Evolutionary conservation across 2,888 invertebrate genomes (phyloP).

Genomic region (Amphimallon solstitiale): DNA sequence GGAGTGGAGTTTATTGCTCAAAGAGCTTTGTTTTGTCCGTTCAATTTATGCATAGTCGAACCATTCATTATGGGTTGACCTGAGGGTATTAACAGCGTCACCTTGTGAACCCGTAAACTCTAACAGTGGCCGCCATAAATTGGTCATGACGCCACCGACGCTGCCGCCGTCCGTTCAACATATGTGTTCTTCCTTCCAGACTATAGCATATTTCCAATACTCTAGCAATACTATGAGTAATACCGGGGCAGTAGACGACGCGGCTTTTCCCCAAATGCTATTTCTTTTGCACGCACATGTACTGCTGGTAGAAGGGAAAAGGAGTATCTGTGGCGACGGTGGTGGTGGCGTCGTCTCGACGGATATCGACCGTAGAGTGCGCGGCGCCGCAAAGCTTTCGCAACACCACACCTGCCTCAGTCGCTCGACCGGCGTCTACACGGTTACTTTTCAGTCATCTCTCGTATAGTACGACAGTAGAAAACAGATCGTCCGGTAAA

Average conservation of each 20-base stretch:
- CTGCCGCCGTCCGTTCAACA: slow-evolving; percentile 8
- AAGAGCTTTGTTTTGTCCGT: no score
- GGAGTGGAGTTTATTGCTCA: no score
- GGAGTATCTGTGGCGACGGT: slow-evolving; percentile 40
- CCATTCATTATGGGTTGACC: no score
- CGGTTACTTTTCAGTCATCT: slow-evolving; percentile 20
- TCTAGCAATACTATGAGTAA: slow-evolving; percentile 32
- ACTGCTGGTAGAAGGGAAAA: slow-evolving; percentile 35
- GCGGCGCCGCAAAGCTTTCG: slow-evolving; percentile 59
- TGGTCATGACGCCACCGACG: slow-evolving; percentile 21
- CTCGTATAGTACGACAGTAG: slow-evolving; percentile 12
- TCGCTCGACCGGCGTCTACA: slow-evolving; percentile 39
- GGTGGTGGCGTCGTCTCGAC: slow-evolving; percentile 54
- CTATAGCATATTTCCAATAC: slow-evolving; percentile 7
- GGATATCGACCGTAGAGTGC: slow-evolving; percentile 60
- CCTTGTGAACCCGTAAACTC: slow-evolving; percentile 15
- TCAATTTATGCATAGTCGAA: no score
- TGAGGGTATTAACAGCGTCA: neutral
- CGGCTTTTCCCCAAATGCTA: slow-evolving; percentile 22
- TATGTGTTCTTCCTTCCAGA: neutral
- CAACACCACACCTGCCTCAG: slow-evolving; percentile 61
- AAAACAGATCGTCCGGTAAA: slow-evolving; percentile 26
- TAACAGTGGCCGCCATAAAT: slow-evolving; percentile 6
- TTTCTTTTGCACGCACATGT: slow-evolving; percentile 34
- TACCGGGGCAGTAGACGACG: slow-evolving; percentile 12